Base-by-base conservation (phyloP, 2,797 vertebrate genomes). In the Anolis apletophallus region DNA sequence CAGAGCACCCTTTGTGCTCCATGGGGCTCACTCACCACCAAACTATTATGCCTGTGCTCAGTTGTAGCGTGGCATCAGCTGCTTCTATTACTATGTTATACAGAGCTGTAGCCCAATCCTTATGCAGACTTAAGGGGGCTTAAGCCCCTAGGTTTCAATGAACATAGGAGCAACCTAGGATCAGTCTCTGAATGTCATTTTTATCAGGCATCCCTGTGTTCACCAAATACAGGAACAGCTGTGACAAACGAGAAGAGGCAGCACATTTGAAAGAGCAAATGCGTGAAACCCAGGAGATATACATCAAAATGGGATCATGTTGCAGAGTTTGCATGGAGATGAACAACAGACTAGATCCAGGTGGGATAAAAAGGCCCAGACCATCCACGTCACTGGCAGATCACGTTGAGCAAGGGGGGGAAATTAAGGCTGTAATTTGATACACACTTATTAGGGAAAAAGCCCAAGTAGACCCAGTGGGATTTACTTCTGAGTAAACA, bases 401-500 rank as follows among this genome's bases (percentile, higher is more conserved):
- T 72, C n/a, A 83, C 55, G 52, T 83, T 57, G 54, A 57, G 23
- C 50, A 40, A 32, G 72, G 69, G 72, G 69, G 52, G 69, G 59
- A 72, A 72, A 83, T 83, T 57, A 83, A 73, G n/a, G 68, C 54
- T 72, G 81, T 32, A 57, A 72, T 83, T 8, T 17, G 23, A 83
- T 72, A 83, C 11, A 72, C 32, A 36, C 46, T 82, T 83, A 73
- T 83, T 64, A 72, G 68, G 68, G 3, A 34, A 40, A 17, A 23
- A 73, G 52, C 52, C 34, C 54, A 81, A 52, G 29, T 54, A 7
- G 21, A 81, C 46, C 21, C 19, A 69, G 11, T 69, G 64, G 17
- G 67, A 52, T 81, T 81, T 57, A 83, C 68, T 73, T 82, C 68
- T 83, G 81, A 59, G 81, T 73, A 83, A 73, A 59, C 52, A 83